phyloP scores from a whole-genome alignment of 2,888 invertebrate genomes.

The Synergus japonicus region DNA sequence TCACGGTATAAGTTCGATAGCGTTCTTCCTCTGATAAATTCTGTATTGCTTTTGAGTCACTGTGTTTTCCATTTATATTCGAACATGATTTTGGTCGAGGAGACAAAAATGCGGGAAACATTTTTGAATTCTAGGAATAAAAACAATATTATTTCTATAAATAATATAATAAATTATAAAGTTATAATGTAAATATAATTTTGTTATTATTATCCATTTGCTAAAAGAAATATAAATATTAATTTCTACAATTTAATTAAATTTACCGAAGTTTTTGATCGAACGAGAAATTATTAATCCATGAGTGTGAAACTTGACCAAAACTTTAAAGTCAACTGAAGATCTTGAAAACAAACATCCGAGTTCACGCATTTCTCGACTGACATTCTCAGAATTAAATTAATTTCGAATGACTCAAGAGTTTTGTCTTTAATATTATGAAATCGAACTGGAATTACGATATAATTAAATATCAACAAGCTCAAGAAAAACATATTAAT shows the following conservation, averaged over 20 bases:
- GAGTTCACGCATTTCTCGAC: neutral
- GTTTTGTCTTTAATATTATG: neutral
- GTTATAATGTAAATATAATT: neutral
- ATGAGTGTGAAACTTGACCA: neutral
- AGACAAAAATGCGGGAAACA: neutral
- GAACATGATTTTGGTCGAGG: neutral
- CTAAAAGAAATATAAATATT: neutral
- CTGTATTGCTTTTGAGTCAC: neutral
- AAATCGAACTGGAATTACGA: neutral
- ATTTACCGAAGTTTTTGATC: neutral
- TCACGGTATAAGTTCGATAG: constrained; percentile 30
- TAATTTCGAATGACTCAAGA: neutral
- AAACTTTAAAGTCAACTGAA: constrained; percentile 20
- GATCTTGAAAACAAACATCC: constrained; percentile 3
- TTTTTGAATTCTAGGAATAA: neutral
- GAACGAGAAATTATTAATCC: neutral
- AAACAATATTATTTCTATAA: no score
- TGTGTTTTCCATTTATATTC: no score
- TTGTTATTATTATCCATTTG: neutral
- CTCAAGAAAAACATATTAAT: neutral
- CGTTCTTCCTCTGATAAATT: neutral
- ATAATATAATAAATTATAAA: no score
- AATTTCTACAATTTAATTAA: no score
- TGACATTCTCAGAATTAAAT: neutral
- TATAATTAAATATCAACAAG: neutral